phyloP scores from a whole-genome alignment of 2,888 invertebrate genomes.

The Microchrysa polita region DNA sequence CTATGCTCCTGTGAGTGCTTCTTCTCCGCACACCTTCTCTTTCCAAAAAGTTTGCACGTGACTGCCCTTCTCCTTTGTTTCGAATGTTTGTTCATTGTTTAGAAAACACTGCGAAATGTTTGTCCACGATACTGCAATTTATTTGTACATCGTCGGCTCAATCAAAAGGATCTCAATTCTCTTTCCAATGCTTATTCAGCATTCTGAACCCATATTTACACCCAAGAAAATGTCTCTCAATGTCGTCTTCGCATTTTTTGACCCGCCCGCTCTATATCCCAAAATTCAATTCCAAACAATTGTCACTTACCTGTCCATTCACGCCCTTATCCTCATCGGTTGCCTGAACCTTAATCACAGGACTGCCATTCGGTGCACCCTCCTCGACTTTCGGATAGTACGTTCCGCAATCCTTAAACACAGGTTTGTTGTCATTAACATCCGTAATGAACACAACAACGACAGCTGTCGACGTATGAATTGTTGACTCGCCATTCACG shows the following conservation, averaged over 20 bases:
- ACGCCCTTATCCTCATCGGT: conserved; percentile 97
- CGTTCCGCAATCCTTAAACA: conserved; percentile 91
- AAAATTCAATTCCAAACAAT: neutral
- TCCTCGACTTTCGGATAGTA: conserved; percentile 95
- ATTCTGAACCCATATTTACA: too few species aligned
- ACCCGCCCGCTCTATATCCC: neutral
- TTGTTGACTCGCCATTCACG: conserved; percentile 84
- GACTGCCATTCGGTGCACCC: conserved; percentile 92
- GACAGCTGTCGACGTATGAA: conserved; percentile 93
- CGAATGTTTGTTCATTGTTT: too few species aligned
- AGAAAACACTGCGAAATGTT: too few species aligned
- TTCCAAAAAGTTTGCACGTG: too few species aligned
- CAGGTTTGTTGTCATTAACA: conserved; percentile 96
- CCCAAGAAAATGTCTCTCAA: neutral
- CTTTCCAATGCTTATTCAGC: too few species aligned
- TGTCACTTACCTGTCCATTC: conserved; percentile 75
- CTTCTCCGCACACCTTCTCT: too few species aligned
- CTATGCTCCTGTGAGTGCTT: too few species aligned
- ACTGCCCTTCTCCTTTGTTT: too few species aligned
- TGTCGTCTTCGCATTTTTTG: neutral
- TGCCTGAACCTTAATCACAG: conserved; percentile 92
- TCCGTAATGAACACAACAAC: conserved; percentile 97
- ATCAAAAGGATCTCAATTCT: too few species aligned
- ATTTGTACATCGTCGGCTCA: too few species aligned
- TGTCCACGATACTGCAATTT: too few species aligned